Percentiles rank a stretch among this genome's conserved stretches.
These are phyloP conservation scores for Octodon degus DNA, from an alignment of 2,113 vertebrate species.

Conservation along the genomic window DNA sequence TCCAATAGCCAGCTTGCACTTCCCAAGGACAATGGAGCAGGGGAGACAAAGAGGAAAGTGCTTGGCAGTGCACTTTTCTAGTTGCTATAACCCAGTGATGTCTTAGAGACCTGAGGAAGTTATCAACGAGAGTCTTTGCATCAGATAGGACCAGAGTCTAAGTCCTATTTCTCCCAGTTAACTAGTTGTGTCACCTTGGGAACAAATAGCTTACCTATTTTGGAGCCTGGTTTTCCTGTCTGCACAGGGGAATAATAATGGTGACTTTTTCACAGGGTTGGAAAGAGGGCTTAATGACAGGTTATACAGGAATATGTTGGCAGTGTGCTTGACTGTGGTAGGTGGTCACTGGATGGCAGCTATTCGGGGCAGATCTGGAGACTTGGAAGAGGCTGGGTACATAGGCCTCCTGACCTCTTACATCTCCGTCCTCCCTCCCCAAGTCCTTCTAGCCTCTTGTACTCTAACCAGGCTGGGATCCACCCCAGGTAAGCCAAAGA, in stretches of 20 bases:
- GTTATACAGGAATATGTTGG: neutral
- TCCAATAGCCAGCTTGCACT: neutral
- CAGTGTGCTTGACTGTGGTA: neutral
- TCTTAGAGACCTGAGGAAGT: neutral
- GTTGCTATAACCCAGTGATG: rapidly evolving
- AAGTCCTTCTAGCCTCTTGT: neutral
- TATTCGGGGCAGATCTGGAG: neutral
- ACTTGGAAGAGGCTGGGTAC: neutral
- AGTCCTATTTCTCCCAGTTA: neutral
- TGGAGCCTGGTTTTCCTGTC: neutral
- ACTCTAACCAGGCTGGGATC: neutral
- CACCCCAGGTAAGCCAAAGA: neutral
- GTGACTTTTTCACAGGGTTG: neutral
- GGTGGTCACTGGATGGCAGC: neutral
- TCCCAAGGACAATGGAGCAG: neutral
- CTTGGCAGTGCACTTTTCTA: neutral
- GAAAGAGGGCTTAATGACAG: neutral
- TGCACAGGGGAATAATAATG: neutral
- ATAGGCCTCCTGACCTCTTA: too few species aligned
- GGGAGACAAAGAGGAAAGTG: neutral
- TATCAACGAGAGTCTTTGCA: neutral
- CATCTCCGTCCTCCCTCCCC: neutral
- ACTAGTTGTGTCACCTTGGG: neutral
- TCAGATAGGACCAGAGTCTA: neutral
- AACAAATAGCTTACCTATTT: neutral